phyloP scores from a whole-genome alignment of 2,797 vertebrate genomes.

The Sciurus vulgaris region DNA sequence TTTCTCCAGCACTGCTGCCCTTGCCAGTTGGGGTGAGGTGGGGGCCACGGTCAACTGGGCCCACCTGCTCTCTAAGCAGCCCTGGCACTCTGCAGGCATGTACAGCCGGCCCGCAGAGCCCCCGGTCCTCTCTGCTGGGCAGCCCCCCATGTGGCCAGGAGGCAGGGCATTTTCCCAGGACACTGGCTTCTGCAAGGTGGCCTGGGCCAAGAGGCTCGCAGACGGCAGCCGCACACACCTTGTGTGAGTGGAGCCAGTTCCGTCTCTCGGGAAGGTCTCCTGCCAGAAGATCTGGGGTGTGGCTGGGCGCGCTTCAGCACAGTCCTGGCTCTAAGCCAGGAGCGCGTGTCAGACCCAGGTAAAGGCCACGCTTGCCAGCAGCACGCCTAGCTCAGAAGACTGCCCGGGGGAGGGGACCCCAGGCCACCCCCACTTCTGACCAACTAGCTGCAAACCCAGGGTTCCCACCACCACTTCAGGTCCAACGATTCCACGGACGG shows the following conservation, averaged over 20 bases:
- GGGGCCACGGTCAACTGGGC: too few species aligned
- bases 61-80: neutral
- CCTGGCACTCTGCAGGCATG: too few species aligned
- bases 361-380: neutral
- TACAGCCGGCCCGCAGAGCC: too few species aligned
- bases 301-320: accelerated
- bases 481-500: accelerated
- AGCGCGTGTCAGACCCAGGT: accelerated
- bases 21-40: neutral
- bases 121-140: too few species aligned
- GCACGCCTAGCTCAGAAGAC: too few species aligned
- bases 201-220: neutral
- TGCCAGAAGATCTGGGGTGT: accelerated
- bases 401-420: neutral
- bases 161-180: neutral
- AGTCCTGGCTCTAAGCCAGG: accelerated
- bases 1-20: too few species aligned
- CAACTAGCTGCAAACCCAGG: accelerated
- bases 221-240: too few species aligned
- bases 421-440: neutral
- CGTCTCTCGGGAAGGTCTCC: neutral
- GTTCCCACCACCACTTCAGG: neutral
- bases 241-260: too few species aligned
- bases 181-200: neutral
- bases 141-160: too few species aligned